Conservation (phyloP, 2,888 invertebrate genomes). For the Linnaemya vulpina region DNA sequence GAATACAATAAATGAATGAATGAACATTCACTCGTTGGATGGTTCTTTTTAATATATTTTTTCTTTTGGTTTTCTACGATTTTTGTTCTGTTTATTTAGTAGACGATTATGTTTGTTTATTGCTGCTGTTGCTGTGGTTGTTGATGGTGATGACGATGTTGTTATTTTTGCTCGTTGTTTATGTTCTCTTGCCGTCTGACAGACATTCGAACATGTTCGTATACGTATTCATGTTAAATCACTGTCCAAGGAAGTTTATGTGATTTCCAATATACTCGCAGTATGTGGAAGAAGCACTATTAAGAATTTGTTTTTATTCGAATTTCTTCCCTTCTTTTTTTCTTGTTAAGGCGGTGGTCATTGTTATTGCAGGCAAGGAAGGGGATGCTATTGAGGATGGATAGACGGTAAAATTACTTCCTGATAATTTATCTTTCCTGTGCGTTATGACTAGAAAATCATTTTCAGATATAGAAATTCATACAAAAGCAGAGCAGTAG, state of each 20-base stretch:
- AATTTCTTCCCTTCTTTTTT: slow-evolving; percentile 16
- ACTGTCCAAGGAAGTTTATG: slow-evolving; percentile 33
- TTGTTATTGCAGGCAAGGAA: background rate
- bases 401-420: slow-evolving; percentile 60
- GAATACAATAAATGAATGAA: slow-evolving; percentile 17
- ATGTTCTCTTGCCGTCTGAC: slow-evolving; percentile 4
- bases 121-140: slow-evolving; percentile 49
- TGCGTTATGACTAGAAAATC: slow-evolving; percentile 57
- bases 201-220: slow-evolving; percentile 32
- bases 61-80: slow-evolving; percentile 31
- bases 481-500: slow-evolving; percentile 9
- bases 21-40: slow-evolving; percentile 17
- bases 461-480: slow-evolving; percentile 25
- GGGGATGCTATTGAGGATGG: slow-evolving; percentile 11
- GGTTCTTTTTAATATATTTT: too few relatives aligned
- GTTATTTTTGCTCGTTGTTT: slow-evolving; percentile 47
- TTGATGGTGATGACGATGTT: slow-evolving; percentile 41
- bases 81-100: slow-evolving; percentile 59
- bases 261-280: slow-evolving; percentile 36
- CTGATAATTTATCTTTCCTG: slow-evolving; percentile 68
- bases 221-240: slow-evolving; percentile 18
- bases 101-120: slow-evolving; percentile 67
- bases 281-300: slow-evolving; percentile 42
- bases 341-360: slow-evolving; percentile 23
- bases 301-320: slow-evolving; percentile 34